Base-by-base conservation (phyloP, 2,113 vertebrate species). In the Leucosticte australis region DNA sequence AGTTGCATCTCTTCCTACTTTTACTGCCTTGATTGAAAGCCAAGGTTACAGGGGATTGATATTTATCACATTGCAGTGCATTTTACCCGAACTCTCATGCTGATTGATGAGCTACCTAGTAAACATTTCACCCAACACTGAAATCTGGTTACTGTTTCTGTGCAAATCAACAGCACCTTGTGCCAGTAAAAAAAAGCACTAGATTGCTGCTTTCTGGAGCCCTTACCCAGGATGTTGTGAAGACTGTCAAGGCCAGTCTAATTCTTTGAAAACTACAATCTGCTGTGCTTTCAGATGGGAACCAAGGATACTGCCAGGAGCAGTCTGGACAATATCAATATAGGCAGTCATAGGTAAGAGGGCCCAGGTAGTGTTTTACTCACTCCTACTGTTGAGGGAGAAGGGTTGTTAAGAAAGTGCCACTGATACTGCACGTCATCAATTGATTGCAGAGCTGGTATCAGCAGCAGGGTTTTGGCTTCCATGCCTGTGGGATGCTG, bases 401-500 rank as follows among this genome's bases (percentile, higher is more conserved):
- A 47, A 75, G 9, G 2, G 1, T 27, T 60, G 10, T 49, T 64
- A 46, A 30, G 42, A 83, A 71, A 10, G 9, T 0, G 3, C 4
- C 37, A 57, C 7, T 33, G 17, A n/a, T 21, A n/a, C 8, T 35
- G 3, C 13, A 10, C 28, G 10, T 30, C 27, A 37, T 33, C 16
- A 44, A 2, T 4, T 35, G 6, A 3, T 52, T 71, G 9, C 10
- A 65, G 35, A 84, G 9, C 15, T 91, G 24, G 5, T 39, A 57
- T 47, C 23, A 65, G 11, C 26, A 82, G 31, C 3, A 60, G 6
- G 2, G 3, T 6, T 79, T 78, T 62, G 11, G 12, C 26, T 79
- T 56, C 37, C 35, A 1, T 35, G 33, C 22, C 33, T 31, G 6
- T 10, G 2, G 6, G 4, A 20, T 3, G 2, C 6, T 67, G 9